These are phyloP conservation scores for Eriosoma lanigerum DNA, from an alignment of 1,140 invertebrate species.

Conservation along the genomic window DNA sequence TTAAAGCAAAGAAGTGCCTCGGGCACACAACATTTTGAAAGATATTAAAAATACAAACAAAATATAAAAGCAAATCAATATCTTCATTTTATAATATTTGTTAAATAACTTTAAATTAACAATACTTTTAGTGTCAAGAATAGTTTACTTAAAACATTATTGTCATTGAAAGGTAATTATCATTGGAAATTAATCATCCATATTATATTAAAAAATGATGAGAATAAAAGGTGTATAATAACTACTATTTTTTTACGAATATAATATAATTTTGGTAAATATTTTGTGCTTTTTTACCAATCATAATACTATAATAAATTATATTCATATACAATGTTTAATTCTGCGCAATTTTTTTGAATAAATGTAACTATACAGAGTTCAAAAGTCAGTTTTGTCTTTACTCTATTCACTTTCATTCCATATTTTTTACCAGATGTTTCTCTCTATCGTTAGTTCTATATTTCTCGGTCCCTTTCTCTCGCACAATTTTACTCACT, in stretches of 20 bases:
- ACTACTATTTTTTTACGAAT: neutral
- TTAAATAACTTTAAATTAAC: too few species aligned
- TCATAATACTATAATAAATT: too few species aligned
- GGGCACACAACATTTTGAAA: too few species aligned
- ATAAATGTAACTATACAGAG: neutral
- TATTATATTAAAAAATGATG: too few species aligned
- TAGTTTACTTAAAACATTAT: too few species aligned
- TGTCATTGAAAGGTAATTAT: too few species aligned
- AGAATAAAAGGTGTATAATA: too few species aligned
- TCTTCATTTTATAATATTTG: neutral
- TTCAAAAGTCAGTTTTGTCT: constrained; percentile 33
- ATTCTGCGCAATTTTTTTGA: constrained; percentile 17
- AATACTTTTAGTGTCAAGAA: too few species aligned
- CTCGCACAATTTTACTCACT: neutral
- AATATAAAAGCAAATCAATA: neutral
- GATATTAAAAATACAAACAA: too few species aligned
- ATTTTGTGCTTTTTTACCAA: constrained; percentile 19
- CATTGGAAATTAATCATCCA: too few species aligned
- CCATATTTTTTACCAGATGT: too few species aligned
- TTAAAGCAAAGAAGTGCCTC: neutral
- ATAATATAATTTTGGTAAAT: neutral
- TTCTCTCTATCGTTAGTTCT: neutral
- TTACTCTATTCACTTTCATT: neutral
- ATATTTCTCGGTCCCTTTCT: neutral
- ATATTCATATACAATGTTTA: constrained; percentile 36